Evolutionary conservation across 2,888 invertebrate genomes (phyloP).

Genomic region (Colletes collaris): DNA sequence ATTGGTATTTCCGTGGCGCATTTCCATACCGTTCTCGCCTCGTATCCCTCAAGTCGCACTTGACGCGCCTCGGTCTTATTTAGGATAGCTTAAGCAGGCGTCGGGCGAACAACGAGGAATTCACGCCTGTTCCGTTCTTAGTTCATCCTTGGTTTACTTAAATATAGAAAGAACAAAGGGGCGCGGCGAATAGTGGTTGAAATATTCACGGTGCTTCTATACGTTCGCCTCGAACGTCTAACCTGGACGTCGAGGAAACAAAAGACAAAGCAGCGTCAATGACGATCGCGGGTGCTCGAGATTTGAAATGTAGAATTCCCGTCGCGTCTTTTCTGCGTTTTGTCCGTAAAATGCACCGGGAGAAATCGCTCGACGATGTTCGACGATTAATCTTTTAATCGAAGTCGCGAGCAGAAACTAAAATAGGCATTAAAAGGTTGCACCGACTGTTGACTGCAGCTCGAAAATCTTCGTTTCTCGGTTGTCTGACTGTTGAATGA

Average conservation of each 20-base stretch:
- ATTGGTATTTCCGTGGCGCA: slow-evolving; percentile 23
- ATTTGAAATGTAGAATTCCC: not conserved
- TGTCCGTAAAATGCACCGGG: too few relatives aligned
- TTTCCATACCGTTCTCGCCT: slow-evolving; percentile 16
- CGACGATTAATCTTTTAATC: too few relatives aligned
- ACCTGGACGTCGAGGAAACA: slow-evolving; percentile 2
- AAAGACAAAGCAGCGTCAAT: slow-evolving; percentile 8
- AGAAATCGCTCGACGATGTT: too few relatives aligned
- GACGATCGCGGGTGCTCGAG: not conserved
- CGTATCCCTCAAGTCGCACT: slow-evolving; percentile 23
- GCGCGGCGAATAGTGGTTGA: slow-evolving; percentile 31
- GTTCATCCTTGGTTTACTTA: slow-evolving; percentile 40
- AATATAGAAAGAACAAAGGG: slow-evolving; percentile 48
- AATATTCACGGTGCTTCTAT: slow-evolving; percentile 35
- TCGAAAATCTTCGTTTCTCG: not conserved
- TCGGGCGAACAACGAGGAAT: slow-evolving; percentile 5
- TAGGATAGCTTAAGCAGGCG: slow-evolving; percentile 12
- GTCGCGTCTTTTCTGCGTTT: too few relatives aligned
- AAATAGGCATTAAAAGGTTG: not conserved
- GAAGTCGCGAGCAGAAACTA: too few relatives aligned
- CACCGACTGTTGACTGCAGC: not conserved
- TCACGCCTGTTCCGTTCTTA: slow-evolving; percentile 47
- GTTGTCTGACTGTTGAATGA: slow-evolving; percentile 50
- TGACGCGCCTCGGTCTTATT: slow-evolving; percentile 44
- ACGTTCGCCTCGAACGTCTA: slow-evolving; percentile 14